Base-by-base conservation (phyloP, 2,888 invertebrate species). In the Neoitamus cyanurus region DNA sequence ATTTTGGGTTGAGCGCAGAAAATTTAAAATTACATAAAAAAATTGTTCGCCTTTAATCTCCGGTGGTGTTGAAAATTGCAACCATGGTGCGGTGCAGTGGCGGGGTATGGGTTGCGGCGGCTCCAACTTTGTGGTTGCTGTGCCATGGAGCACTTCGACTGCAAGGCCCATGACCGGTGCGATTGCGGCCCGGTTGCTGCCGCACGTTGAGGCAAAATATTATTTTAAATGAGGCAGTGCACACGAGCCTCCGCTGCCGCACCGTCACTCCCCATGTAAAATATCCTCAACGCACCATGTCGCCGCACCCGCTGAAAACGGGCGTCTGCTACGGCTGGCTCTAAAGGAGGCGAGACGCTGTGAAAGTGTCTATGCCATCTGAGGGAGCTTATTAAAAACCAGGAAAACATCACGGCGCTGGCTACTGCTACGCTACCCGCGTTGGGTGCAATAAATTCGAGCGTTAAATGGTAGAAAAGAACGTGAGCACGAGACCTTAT, bases 21-120 rank as follows among this genome's bases (percentile, higher is more conserved):
- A 77, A 77, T 46, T 42, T 13, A 77, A 77, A 77, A 77, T 46
- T 42, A 42, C 42, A 28, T 46, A 77, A 77, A 37, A 77, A 77
- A 77, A 77, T 15, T 77, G 28, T 30, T 42, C 70, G 31, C 31
- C 46, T 77, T 77, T 77, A 77, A 77, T 77, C 77, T 77, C 42
- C n/a, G 25, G 5, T 7, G 37, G 42, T 77, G 77, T 25, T 77
- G 77, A 77, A 77, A 77, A 77, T 9, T 36, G 31, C 15, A 7
- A 34, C 3, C 9, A 68, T n/a, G n/a, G 42, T 5, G n/a, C n/a
- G 42, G 9, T 58, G 58, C 58, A 58, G 58, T 58, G 25, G 58
- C 48, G 48, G 2, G 48, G 20, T 15, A 15, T 5, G 1, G 46
- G 6, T 7, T 15, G 46, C 7, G 15, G 15, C 48, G 48, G 48